Base-by-base conservation (phyloP, 2,888 invertebrate species). In the Lasioglossum villosulum region DNA sequence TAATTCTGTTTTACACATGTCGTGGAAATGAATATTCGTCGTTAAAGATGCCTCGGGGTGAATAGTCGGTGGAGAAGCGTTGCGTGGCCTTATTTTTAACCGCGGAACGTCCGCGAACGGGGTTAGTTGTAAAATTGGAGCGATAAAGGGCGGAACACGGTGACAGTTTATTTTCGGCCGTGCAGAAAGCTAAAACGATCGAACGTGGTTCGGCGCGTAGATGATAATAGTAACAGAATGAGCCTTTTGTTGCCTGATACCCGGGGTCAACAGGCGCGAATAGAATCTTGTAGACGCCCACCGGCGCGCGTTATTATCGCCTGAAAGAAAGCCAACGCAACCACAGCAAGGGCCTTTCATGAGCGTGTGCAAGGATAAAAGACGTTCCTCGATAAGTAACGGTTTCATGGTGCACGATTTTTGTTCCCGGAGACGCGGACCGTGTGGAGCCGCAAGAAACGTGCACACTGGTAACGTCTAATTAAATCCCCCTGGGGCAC, bases 211-310 rank as follows among this genome's bases (percentile, higher is more conserved):
- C 88, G 85, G 37, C 90, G 87, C 84, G 88, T 74, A 73, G 78
- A 86, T 90, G 93, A 93, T 92, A 93, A 92, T 93, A 94, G 94
- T 90, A 93, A 93, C 91, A 93, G 93, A 92, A 93, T 91, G 92
- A 91, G 90, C 83, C 94, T 93, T 93, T 94, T 94, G 92, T 93
- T 91, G 84, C 85, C 87, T 78, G 86, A 86, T 86, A 82, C 81
- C 42, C 66, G 89, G 91, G 92, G 91, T 91, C 91, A 92, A 86
- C 91, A 91, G 91, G 92, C 91, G 90, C 91, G 91, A 92, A 92
- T 91, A 92, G 90, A 90, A 89, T 84, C 86, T 79, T 86, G 86
- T 79, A 88, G 82, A 86, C 89, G 79, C 83, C 86, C 86, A 87
- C 81, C 80, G 52, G 63, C 30, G 75, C 59, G 88, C 90, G 90